Percentiles rank a stretch among this genome's conserved stretches.
Evolutionary conservation across 2,888 invertebrate species (phyloP).

Genomic region (Tiliacea aurago): DNA sequence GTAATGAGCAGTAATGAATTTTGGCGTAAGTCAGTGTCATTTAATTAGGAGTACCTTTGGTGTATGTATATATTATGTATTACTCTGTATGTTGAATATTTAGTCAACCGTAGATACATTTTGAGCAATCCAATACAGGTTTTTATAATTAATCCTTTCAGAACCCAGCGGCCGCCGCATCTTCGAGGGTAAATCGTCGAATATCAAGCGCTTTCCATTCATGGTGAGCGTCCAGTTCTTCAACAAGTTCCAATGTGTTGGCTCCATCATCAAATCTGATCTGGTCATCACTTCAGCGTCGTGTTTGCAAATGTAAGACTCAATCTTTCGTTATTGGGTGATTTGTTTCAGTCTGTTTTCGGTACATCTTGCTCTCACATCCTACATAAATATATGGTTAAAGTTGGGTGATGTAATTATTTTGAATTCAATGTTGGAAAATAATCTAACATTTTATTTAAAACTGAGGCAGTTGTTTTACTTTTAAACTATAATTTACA

Average conservation of each 20-base stretch:
- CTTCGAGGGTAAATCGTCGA: conserved; percentile 72
- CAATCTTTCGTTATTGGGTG: neutral
- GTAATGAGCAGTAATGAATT: conserved; percentile 69
- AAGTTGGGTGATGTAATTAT: too few relatives aligned
- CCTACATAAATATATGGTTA: neutral
- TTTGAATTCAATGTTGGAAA: too few relatives aligned
- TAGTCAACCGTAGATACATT: neutral
- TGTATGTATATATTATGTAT: neutral
- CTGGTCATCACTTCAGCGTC: conserved; percentile 82
- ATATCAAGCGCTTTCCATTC: conserved; percentile 79
- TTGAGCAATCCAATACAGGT: neutral
- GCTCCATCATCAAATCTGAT: conserved; percentile 82
- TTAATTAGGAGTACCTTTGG: neutral
- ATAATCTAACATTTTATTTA: too few relatives aligned
- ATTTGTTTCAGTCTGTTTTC: neutral
- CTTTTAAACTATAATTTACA: too few relatives aligned
- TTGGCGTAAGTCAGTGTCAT: conserved; percentile 74
- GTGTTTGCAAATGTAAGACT: conserved; percentile 81
- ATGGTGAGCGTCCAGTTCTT: conserved; percentile 82
- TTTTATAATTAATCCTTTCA: conserved; percentile 39
- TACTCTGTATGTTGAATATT: neutral
- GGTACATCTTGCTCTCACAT: neutral
- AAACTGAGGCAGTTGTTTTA: too few relatives aligned
- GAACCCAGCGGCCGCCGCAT: conserved; percentile 79
- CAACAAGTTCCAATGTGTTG: conserved; percentile 79